Percentiles rank a stretch among this genome's conserved stretches.
Conservation (phyloP, 2,888 invertebrate genomes). For the Ochropleura plecta region DNA sequence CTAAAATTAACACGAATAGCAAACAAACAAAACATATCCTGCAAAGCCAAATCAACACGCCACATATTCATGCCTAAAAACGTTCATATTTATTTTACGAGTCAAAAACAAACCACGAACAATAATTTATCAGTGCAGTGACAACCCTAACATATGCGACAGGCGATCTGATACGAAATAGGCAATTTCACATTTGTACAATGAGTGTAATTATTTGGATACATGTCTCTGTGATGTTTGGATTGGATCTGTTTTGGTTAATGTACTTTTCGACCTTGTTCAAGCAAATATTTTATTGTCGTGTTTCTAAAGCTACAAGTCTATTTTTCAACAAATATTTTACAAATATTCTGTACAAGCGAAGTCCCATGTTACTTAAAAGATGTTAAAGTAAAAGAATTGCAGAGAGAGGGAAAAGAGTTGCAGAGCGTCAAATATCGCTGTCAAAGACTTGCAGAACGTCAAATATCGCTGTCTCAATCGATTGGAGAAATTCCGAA, state of each 20-base stretch:
- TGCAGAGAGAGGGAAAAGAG: too few species aligned
- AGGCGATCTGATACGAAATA: constrained; percentile 59
- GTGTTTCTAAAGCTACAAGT: neutral
- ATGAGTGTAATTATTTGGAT: constrained; percentile 59
- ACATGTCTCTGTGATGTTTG: constrained; percentile 32
- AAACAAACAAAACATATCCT: constrained; percentile 8
- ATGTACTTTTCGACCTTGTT: constrained; percentile 6
- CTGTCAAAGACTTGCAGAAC: too few species aligned
- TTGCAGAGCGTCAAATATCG: too few species aligned
- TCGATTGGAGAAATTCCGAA: too few species aligned
- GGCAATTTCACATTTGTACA: constrained; percentile 60
- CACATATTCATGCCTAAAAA: constrained; percentile 40
- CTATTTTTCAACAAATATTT: neutral
- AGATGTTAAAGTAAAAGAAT: too few species aligned
- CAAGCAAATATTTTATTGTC: neutral
- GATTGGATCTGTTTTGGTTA: constrained; percentile 16
- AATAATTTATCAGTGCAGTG: constrained; percentile 59
- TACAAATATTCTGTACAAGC: too few species aligned
- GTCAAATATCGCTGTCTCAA: too few species aligned
- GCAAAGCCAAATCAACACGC: constrained; percentile 32
- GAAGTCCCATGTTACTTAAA: too few species aligned
- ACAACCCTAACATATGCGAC: constrained; percentile 56
- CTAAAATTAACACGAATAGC: constrained; percentile 20
- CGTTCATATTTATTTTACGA: constrained; percentile 42
- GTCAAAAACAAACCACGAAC: constrained; percentile 41